Evolutionary conservation across 2,888 invertebrate genomes (phyloP).

Genomic region (Drosophila paucipuncta): DNA sequence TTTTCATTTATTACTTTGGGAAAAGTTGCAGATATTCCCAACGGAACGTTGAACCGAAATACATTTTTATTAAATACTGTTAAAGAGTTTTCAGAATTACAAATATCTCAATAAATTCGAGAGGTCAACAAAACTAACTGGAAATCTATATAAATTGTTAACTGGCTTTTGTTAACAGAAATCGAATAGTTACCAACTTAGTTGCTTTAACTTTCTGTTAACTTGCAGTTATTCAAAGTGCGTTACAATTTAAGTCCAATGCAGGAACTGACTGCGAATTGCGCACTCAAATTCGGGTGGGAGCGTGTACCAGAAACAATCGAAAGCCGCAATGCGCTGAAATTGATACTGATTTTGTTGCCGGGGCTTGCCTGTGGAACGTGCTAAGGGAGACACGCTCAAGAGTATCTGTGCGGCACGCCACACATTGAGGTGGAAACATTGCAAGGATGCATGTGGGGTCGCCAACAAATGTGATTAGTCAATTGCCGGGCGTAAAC

Average conservation of each 20-base stretch:
- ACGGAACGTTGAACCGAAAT: background rate
- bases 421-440: slow-evolving; percentile 29
- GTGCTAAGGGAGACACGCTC: background rate
- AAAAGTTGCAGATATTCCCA: background rate
- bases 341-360: slow-evolving; percentile 21
- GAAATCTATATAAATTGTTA: background rate
- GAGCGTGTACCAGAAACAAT: slow-evolving; percentile 22
- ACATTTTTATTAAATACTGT: background rate
- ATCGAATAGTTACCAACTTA: background rate
- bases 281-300: slow-evolving; percentile 4
- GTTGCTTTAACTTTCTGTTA: background rate
- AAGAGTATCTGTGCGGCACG: slow-evolving; percentile 22
- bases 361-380: background rate
- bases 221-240: background rate
- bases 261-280: background rate
- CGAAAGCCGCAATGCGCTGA: slow-evolving; percentile 27
- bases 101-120: background rate
- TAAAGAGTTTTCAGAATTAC: background rate
- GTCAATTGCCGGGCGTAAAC: slow-evolving; percentile 28
- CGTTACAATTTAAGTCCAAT: background rate
- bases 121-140: background rate
- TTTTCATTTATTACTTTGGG: background rate
- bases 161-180: background rate
- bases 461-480: slow-evolving; percentile 32
- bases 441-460: slow-evolving; percentile 7